A percentile compares a stretch with the other conserved stretches of the same genome.
phyloP scores from a whole-genome alignment of 2,888 invertebrate genomes.

The Apamea anceps region DNA sequence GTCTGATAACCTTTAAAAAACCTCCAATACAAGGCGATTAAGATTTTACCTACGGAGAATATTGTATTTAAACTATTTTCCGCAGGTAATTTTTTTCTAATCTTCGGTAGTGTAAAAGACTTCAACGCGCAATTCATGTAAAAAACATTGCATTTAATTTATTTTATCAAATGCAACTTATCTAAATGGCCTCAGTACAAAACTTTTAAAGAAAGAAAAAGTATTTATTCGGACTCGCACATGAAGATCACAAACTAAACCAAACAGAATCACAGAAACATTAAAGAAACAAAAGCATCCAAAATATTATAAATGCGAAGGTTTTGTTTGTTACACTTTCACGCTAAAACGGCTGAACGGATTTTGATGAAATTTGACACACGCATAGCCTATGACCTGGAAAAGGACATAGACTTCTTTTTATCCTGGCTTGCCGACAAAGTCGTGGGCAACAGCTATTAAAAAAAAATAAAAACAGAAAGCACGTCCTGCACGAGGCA shows the following conservation, averaged over 20 bases:
- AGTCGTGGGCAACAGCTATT: background rate
- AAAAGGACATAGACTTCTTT: background rate
- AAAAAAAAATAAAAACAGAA: background rate
- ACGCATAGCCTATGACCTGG: background rate
- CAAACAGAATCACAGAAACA: background rate
- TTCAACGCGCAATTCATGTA: slow-evolving; percentile 13
- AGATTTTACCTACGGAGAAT: background rate
- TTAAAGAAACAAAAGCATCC: background rate
- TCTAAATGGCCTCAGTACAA: background rate
- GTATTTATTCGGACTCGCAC: background rate
- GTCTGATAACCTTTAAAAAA: background rate
- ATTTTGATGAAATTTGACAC: background rate
- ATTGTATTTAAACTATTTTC: background rate
- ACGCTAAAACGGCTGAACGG: background rate
- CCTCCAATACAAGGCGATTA: background rate
- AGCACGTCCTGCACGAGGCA: background rate
- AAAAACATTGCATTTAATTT: background rate
- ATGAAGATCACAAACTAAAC: background rate
- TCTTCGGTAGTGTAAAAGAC: slow-evolving; percentile 11
- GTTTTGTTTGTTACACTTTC: background rate
- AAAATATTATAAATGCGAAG: background rate
- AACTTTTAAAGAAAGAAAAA: background rate
- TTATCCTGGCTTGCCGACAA: background rate
- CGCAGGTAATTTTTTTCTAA: background rate
- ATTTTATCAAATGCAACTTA: background rate